Evolutionary conservation across 2,797 vertebrate species (phyloP).

Genomic region (Sebastes baramenuke): DNA sequence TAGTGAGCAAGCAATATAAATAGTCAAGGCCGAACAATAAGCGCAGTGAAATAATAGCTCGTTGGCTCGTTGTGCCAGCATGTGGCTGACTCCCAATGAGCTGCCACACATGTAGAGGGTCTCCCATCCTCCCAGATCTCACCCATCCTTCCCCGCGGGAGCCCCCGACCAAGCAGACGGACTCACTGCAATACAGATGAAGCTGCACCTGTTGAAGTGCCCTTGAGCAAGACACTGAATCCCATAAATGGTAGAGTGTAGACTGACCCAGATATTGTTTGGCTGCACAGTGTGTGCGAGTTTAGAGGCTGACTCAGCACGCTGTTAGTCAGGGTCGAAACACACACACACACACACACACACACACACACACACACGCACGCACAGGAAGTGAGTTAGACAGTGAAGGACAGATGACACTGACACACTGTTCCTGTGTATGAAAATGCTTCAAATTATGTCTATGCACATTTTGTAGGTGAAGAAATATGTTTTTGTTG

Average conservation of each 20-base stretch:
- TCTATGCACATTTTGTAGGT: background rate
- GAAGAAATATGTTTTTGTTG: background rate
- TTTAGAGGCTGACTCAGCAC: conserved; percentile 50
- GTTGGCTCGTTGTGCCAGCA: background rate
- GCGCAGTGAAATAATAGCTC: background rate
- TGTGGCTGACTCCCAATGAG: background rate
- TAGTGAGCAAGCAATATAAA: background rate
- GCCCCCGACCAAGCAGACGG: background rate
- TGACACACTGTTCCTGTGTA: conserved; percentile 16
- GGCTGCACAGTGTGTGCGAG: conserved; percentile 18
- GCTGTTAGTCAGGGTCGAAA: conserved; percentile 39
- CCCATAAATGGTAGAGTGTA: background rate
- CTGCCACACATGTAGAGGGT: background rate
- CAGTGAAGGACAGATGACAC: conserved; percentile 34
- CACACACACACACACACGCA: background rate
- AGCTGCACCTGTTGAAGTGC: background rate
- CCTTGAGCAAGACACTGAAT: conserved; percentile 24
- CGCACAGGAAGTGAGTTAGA: conserved; percentile 26
- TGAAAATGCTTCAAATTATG: background rate
- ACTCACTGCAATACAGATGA: background rate
- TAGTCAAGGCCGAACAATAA: background rate
- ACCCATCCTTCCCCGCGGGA: no score
- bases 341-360: conserved; percentile 6
- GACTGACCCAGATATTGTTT: conserved; percentile 47
- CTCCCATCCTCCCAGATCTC: background rate